Conservation (phyloP, 2,113 vertebrate genomes). For the Gambusia affinis region DNA sequence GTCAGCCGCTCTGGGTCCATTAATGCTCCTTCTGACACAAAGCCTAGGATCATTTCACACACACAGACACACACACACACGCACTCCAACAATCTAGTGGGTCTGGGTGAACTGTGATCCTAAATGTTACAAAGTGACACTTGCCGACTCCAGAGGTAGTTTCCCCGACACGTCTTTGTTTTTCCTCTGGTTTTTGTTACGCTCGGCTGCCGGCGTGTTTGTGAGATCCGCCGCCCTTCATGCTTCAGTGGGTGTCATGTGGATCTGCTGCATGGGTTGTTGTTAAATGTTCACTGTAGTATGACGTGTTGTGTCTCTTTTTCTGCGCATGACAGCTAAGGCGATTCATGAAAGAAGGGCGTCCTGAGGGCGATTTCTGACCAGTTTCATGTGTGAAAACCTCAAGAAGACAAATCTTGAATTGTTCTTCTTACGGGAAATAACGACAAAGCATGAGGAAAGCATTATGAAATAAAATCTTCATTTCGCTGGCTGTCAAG, state of each 20-base stretch:
- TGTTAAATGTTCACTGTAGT: neutral
- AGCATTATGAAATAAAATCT: neutral
- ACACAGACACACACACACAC: neutral
- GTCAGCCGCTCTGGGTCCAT: conserved; percentile 43
- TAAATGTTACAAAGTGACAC: neutral
- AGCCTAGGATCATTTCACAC: neutral
- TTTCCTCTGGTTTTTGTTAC: neutral
- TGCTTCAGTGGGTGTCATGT: neutral
- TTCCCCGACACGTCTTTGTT: conserved; percentile 42
- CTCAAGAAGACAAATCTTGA: neutral
- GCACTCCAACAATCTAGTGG: neutral
- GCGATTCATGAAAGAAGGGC: neutral
- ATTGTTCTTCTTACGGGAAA: neutral
- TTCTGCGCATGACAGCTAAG: neutral
- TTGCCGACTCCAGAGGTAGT: conserved; percentile 10
- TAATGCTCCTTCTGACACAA: conserved; percentile 46
- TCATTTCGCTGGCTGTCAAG: neutral
- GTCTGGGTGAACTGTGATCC: too few species aligned
- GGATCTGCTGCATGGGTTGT: neutral
- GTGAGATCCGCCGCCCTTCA: neutral
- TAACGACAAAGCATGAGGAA: neutral
- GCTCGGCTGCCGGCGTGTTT: conserved; percentile 3
- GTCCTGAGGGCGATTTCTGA: too few species aligned
- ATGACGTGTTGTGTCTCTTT: neutral
- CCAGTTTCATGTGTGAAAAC: too few species aligned